phyloP scores from a whole-genome alignment of 2,113 vertebrate species.

The Donacobius atricapilla region DNA sequence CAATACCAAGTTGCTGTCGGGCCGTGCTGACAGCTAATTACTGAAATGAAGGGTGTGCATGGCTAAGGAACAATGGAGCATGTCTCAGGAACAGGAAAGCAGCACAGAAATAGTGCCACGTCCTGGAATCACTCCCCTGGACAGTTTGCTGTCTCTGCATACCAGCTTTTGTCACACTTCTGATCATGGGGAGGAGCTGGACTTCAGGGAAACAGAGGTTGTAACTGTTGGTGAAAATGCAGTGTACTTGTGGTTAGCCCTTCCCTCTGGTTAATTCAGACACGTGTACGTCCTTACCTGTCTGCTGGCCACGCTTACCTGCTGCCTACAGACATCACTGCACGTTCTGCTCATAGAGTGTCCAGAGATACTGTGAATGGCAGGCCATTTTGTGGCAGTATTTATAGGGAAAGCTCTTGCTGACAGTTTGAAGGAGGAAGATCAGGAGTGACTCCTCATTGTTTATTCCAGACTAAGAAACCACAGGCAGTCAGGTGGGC shows the following conservation, averaged over 20 bases:
- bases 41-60: constrained; percentile 90
- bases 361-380: not conserved
- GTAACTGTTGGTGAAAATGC: not conserved
- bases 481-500: not conserved
- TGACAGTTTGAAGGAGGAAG: not conserved
- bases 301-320: not conserved
- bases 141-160: not conserved
- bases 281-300: accelerated
- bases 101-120: constrained; percentile 38
- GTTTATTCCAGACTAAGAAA: not conserved
- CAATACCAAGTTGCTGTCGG: constrained; percentile 94
- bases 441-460: not conserved
- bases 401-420: not conserved
- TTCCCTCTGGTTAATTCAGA: not conserved
- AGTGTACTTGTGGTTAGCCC: not conserved
- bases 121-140: constrained; percentile 5
- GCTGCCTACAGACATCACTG: not conserved
- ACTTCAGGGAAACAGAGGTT: not conserved
- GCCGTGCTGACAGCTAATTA: constrained; percentile 98
- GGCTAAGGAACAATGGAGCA: constrained; percentile 90
- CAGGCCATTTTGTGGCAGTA: not conserved
- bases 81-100: constrained; percentile 66
- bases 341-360: not conserved
- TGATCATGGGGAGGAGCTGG: not conserved
- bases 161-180: not conserved